A percentile compares a stretch with the other conserved stretches of the same genome.
Evolutionary conservation across 1,140 invertebrate genomes (phyloP).

Genomic region (Drosophila eugracilis): DNA sequence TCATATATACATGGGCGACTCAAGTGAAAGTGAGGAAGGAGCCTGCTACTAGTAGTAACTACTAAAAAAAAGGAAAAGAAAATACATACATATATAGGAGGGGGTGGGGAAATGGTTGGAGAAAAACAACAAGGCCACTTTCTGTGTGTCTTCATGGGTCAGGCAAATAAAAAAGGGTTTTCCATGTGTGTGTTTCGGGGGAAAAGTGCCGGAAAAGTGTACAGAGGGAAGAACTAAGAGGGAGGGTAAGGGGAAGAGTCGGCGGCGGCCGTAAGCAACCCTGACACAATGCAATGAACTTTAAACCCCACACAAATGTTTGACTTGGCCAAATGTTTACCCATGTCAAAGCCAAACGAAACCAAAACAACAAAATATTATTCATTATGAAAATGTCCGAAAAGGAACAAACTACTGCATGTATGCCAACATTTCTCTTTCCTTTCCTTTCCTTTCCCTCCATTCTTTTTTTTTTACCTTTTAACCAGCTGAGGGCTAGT

Average conservation of each 20-base stretch:
- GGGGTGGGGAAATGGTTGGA: constrained; percentile 17
- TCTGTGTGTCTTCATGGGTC: constrained; percentile 55
- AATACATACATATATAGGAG: neutral
- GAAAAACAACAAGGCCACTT: constrained; percentile 60
- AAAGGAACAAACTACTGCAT: constrained; percentile 10
- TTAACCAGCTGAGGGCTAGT: too few relatives aligned
- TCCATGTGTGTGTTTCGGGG: neutral
- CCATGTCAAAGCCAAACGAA: constrained; percentile 57
- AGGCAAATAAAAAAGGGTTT: constrained; percentile 26
- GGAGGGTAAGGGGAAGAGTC: neutral
- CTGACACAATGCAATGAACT: constrained; percentile 70
- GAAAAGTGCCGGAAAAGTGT: constrained; percentile 5
- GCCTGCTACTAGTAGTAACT: too few relatives aligned
- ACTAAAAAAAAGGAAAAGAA: constrained; percentile 10
- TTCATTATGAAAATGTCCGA: constrained; percentile 37
- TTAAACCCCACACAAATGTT: constrained; percentile 55
- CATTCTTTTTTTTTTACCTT: too few relatives aligned
- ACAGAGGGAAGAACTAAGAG: too few relatives aligned
- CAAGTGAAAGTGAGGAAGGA: constrained; percentile 34
- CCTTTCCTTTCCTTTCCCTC: too few relatives aligned
- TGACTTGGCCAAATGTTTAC: constrained; percentile 57
- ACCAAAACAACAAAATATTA: constrained; percentile 41
- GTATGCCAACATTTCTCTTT: neutral
- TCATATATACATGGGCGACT: constrained; percentile 9
- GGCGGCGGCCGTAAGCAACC: constrained; percentile 7